Evolutionary conservation across 2,888 invertebrate genomes (phyloP).

Genomic region (Yponomeuta plumbellus): DNA sequence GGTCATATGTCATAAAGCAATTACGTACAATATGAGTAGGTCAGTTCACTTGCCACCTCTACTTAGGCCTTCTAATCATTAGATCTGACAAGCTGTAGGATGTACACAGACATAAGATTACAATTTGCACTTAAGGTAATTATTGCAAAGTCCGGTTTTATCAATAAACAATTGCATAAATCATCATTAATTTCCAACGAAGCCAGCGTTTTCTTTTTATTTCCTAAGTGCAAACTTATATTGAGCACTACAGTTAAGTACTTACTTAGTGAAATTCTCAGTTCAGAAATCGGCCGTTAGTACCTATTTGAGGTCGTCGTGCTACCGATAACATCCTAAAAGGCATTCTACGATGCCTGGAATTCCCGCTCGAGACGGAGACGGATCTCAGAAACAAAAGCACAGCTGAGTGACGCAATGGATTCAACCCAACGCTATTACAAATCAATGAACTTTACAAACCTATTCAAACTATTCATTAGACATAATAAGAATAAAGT

Average conservation of each 20-base stretch:
- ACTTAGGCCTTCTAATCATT: not conserved
- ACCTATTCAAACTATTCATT: not conserved
- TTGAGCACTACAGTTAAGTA: too few species aligned
- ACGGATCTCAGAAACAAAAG: slow-evolving; percentile 13
- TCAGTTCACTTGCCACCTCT: slow-evolving; percentile 31
- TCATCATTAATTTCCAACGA: not conserved
- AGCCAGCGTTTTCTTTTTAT: not conserved
- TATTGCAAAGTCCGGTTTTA: not conserved
- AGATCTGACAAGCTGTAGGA: not conserved
- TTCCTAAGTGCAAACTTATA: too few species aligned
- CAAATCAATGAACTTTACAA: slow-evolving; percentile 1
- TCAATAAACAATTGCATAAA: not conserved
- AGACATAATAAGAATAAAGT: too few species aligned
- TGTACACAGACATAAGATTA: not conserved
- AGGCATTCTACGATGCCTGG: not conserved
- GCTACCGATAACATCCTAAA: slow-evolving; percentile 10
- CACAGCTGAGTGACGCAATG: slow-evolving; percentile 3
- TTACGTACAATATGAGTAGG: slow-evolving; percentile 36
- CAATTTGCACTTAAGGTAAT: not conserved
- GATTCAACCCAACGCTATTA: not conserved
- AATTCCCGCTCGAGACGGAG: slow-evolving; percentile 12
- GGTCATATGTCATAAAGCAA: slow-evolving; percentile 38
- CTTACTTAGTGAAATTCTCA: too few species aligned
- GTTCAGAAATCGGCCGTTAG: too few species aligned
- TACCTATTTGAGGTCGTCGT: slow-evolving; percentile 1